These are phyloP conservation scores for Phytoseiulus persimilis DNA, from an alignment of 2,888 invertebrate species.

Conservation along the genomic window DNA sequence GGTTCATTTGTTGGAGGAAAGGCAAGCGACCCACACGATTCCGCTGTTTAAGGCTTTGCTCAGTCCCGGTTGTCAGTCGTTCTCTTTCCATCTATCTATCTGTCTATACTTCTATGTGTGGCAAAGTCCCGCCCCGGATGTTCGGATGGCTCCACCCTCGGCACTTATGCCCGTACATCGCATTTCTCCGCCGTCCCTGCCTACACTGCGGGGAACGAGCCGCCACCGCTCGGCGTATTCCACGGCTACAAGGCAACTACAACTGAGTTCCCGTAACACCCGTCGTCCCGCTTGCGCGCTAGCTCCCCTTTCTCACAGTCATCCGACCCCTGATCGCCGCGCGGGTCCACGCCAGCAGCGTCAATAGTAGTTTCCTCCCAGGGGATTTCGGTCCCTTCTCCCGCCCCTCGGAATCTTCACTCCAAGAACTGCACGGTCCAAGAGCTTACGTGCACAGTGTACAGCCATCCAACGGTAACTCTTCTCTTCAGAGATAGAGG, in stretches of 20 bases:
- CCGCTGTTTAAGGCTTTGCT: background rate
- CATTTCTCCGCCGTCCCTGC: background rate
- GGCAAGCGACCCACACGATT: background rate
- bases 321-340: background rate
- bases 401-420: no score
- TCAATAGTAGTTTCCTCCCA: background rate
- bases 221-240: background rate
- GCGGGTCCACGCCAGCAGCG: background rate
- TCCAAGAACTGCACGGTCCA: no score
- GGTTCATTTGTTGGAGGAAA: background rate
- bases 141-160: background rate
- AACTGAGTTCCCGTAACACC: background rate
- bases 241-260: background rate
- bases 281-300: background rate
- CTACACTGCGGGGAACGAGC: background rate
- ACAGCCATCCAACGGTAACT: no score
- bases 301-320: background rate
- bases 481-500: no score
- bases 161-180: background rate
- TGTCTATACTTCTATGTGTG: background rate
- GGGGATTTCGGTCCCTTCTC: no score
- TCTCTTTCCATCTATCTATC: background rate
- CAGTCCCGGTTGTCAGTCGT: background rate
- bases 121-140: constrained; percentile 5
- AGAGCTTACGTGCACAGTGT: no score